phyloP scores from a whole-genome alignment of 2,888 invertebrate genomes.

The Hirtodrosophila histrioides region DNA sequence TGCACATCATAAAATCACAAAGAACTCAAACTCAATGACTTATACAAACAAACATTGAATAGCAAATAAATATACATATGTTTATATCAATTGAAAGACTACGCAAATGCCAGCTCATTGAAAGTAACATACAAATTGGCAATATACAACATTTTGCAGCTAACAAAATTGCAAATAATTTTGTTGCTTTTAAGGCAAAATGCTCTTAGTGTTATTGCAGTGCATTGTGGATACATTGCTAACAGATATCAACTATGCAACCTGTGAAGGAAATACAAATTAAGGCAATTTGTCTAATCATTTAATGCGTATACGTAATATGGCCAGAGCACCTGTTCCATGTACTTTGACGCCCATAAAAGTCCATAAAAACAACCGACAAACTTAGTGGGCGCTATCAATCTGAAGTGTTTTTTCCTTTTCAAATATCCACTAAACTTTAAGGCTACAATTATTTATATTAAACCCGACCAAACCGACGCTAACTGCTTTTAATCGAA shows the following conservation, averaged over 20 bases:
- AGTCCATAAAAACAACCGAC: conserved; percentile 15
- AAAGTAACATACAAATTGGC: conserved; percentile 30
- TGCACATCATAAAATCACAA: conserved; percentile 15
- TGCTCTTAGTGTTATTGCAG: conserved; percentile 42
- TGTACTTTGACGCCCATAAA: conserved; percentile 32
- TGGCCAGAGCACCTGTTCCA: conserved; percentile 36
- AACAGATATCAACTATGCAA: conserved; percentile 19
- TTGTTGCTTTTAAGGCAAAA: conserved; percentile 39
- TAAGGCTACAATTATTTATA: neutral
- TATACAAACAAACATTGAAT: conserved; percentile 26
- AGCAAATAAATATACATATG: conserved; percentile 1
- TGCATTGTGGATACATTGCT: conserved; percentile 38
- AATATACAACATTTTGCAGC: conserved; percentile 35
- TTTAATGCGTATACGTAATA: conserved; percentile 47
- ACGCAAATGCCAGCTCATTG: conserved; percentile 54
- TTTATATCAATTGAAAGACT: conserved; percentile 5
- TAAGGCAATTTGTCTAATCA: conserved; percentile 16
- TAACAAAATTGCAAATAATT: neutral
- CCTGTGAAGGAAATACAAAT: conserved; percentile 7
- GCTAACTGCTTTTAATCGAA: conserved; percentile 9
- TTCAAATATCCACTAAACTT: conserved; percentile 9
- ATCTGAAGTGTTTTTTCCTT: conserved; percentile 13
- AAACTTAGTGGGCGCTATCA: conserved; percentile 8
- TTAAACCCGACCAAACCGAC: conserved; percentile 25
- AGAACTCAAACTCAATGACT: conserved; percentile 35